phyloP scores from a whole-genome alignment of 2,113 vertebrate genomes.

The Corapipo altera region DNA sequence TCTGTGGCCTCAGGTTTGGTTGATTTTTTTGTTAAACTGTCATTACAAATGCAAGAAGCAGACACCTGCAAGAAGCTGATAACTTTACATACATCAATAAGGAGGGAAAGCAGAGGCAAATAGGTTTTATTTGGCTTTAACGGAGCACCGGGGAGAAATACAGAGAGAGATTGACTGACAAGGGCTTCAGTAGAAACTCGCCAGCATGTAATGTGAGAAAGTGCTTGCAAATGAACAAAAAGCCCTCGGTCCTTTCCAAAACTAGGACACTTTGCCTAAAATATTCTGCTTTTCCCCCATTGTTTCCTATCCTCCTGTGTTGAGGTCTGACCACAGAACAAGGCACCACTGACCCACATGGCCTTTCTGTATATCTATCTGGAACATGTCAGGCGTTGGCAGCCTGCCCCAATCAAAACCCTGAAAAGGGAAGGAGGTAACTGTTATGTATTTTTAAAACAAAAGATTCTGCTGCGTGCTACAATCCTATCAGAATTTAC shows the following conservation, averaged over 20 bases:
- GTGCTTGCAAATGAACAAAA: conserved; percentile 53
- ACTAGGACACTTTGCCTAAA: conserved; percentile 15
- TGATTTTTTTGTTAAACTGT: not conserved
- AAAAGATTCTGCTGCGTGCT: not conserved
- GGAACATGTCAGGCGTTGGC: conserved; percentile 41
- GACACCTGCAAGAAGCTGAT: conserved; percentile 56
- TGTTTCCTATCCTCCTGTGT: conserved; percentile 31
- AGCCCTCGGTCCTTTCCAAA: not conserved
- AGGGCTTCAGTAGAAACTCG: conserved; percentile 1
- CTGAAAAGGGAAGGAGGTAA: not conserved
- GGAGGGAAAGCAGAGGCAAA: conserved; percentile 40
- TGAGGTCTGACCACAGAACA: conserved; percentile 56
- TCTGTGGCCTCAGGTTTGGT: conserved; percentile 20
- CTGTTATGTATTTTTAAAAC: not conserved
- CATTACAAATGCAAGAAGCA: conserved; percentile 51
- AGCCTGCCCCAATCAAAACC: not conserved
- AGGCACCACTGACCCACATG: conserved; percentile 2
- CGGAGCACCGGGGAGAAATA: conserved; percentile 33
- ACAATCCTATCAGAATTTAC: not conserved
- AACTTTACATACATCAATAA: conserved; percentile 38
- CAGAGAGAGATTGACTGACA: conserved; percentile 16
- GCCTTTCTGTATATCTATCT: not conserved
- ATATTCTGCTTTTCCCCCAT: not conserved
- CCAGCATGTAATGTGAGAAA: conserved; percentile 56
- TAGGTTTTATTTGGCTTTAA: conserved; percentile 56